Evolutionary conservation across 1,140 invertebrate genomes (phyloP).

Genomic region (Cryptotermes secundus): DNA sequence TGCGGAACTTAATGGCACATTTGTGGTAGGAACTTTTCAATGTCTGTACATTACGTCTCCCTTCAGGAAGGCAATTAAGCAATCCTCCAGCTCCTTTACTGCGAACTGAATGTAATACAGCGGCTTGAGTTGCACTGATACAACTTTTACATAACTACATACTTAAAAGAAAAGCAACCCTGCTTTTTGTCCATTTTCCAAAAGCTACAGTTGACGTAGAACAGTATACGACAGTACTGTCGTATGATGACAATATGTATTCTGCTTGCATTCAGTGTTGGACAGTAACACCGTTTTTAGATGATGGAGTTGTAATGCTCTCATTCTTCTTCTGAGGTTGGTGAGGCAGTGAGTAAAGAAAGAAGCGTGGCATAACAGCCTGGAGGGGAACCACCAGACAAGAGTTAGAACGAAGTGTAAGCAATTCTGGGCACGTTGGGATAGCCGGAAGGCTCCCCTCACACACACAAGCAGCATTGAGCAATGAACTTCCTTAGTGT

Average conservation of each 20-base stretch:
- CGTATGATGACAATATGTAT: too few relatives aligned
- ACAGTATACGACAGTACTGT: too few relatives aligned
- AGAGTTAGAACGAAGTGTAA: background rate
- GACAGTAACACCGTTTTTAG: background rate
- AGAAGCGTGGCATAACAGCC: background rate
- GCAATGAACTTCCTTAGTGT: background rate
- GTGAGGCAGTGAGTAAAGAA: background rate
- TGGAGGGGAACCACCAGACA: too few relatives aligned
- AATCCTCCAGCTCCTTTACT: background rate
- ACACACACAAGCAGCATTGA: background rate
- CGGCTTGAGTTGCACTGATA: background rate
- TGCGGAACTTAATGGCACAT: background rate
- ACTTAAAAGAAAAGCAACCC: background rate
- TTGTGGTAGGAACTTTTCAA: background rate
- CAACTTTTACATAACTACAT: too few relatives aligned
- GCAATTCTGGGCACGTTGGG: background rate
- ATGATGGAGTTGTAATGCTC: background rate
- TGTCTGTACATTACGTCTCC: background rate
- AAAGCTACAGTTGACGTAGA: background rate
- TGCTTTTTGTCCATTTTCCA: background rate
- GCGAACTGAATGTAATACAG: slow-evolving; percentile 1
- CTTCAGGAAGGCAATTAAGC: background rate
- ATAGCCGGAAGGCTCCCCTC: background rate
- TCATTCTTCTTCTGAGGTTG: background rate
- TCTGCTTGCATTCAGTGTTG: background rate